Conservation (phyloP, 2,113 vertebrate species). For the Crotophaga sulcirostris region DNA sequence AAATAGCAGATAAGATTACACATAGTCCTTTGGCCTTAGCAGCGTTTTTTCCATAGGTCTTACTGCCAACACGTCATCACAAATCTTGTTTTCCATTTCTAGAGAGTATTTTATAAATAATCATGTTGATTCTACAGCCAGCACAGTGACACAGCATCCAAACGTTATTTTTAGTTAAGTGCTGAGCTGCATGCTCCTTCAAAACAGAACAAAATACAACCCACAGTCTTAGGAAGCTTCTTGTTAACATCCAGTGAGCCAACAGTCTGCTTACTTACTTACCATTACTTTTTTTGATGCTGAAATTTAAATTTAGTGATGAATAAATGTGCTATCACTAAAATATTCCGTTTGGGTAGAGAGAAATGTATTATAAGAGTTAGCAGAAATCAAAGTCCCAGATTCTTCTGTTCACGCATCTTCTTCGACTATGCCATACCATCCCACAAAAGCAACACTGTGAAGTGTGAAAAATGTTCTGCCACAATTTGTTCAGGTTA, state of each 20-base stretch:
- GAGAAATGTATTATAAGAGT: background rate
- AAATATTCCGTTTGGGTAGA: background rate
- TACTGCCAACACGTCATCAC: conserved; percentile 22
- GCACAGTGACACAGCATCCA: conserved; percentile 59
- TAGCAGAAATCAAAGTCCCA: background rate
- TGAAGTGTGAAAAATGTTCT: background rate
- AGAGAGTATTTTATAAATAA: conserved; percentile 70
- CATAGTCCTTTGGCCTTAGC: conserved; percentile 44
- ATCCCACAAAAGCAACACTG: background rate
- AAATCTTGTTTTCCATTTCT: conserved; percentile 73
- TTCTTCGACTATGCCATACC: background rate
- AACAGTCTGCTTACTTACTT: background rate
- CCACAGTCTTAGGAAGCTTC: background rate
- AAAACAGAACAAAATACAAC: conserved; percentile 33
- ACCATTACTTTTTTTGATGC: background rate
- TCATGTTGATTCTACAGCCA: conserved; percentile 53
- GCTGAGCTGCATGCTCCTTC: conserved; percentile 28
- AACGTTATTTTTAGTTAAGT: conserved; percentile 33
- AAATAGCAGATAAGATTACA: conserved; percentile 69
- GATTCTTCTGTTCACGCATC: background rate
- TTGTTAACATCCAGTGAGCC: conserved; percentile 19
- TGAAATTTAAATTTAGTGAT: background rate
- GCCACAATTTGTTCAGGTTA: conserved; percentile 33
- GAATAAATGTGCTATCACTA: background rate
- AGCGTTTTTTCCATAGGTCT: conserved; percentile 57